Evolutionary conservation across 2,113 vertebrate genomes (phyloP), one percentile per base, ranked within the genome.

Genomic region (Petrocephalus microphthalmus): DNA sequence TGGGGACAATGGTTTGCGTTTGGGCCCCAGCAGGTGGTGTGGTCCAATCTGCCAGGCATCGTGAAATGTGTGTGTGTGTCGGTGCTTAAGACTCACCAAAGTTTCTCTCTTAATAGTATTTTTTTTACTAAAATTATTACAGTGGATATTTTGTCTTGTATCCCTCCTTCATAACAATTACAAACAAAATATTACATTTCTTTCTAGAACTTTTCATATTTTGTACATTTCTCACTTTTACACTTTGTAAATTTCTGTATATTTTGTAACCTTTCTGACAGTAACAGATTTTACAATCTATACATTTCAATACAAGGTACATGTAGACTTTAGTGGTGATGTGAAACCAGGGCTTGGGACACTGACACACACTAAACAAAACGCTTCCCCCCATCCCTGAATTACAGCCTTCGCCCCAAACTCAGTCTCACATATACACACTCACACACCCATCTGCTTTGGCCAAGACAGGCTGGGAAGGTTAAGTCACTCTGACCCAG

Each of bases 241-340:
- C 92, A 91, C 19, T 92, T 93, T 90, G 92, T 93, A 90, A 93
- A 93, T 91, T 93, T 86, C 91, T 93, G 90, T 91, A 94, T 93
- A 89, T 94, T 91, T 93, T 89, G 93, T 93, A 95, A 94, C 93
- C 93, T 94, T 93, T 97, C 96, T 96, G 96, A 98, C 97, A 97
- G 97, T 96, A 97, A 98, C 96, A 98, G 89, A 95, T 86, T 97
- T 97, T 96, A 98, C 97, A 96, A 97, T 98, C 97, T 99, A 99
- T 99, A 99, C 98, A 99, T 96, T 96, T 99, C 97, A 97, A 98
- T 99, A 98, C 97, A 99, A 95, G 96, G 98, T 98, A 98, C 96
- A 97, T 97, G 95, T 96, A 96, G 96, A 95, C 96, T 97, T 96
- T 97, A 98, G 97, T 97, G 97, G 97, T 95, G 93, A 97, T 96